These are phyloP conservation scores for Crypturellus undulatus DNA, from an alignment of 2,113 vertebrate genomes.

Conservation along the genomic window DNA sequence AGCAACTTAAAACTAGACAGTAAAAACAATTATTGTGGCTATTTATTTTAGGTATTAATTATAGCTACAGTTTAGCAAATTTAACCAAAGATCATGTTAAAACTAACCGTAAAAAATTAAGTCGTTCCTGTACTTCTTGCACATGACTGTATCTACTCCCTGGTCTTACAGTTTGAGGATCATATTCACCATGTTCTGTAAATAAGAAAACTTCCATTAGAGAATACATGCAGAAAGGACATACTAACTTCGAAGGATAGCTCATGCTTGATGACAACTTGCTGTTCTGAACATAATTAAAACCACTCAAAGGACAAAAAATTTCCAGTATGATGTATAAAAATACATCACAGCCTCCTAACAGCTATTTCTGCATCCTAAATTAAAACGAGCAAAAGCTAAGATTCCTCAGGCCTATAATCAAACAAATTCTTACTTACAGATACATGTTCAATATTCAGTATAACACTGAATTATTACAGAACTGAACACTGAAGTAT, in stretches of 20 bases:
- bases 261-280: neutral
- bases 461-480: neutral
- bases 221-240: neutral
- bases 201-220: conserved; percentile 41
- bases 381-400: neutral
- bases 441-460: neutral
- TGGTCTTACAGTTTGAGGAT: conserved; percentile 96
- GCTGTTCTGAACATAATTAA: neutral
- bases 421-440: neutral
- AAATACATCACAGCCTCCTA: neutral
- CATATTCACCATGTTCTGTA: conserved; percentile 95
- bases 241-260: neutral
- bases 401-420: neutral
- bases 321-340: neutral
- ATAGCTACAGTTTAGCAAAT: neutral
- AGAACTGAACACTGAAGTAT: too few species aligned
- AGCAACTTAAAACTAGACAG: neutral
- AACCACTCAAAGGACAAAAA: neutral
- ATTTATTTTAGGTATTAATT: neutral
- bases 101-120: conserved; percentile 95
- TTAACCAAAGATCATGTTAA: neutral
- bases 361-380: neutral
- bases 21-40: neutral
- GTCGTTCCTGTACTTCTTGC: conserved; percentile 97
- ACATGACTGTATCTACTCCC: conserved; percentile 98